A percentile compares a stretch with the other conserved stretches of the same genome.
phyloP scores from a whole-genome alignment of 2,113 vertebrate genomes.

The Hippocampus comes region DNA sequence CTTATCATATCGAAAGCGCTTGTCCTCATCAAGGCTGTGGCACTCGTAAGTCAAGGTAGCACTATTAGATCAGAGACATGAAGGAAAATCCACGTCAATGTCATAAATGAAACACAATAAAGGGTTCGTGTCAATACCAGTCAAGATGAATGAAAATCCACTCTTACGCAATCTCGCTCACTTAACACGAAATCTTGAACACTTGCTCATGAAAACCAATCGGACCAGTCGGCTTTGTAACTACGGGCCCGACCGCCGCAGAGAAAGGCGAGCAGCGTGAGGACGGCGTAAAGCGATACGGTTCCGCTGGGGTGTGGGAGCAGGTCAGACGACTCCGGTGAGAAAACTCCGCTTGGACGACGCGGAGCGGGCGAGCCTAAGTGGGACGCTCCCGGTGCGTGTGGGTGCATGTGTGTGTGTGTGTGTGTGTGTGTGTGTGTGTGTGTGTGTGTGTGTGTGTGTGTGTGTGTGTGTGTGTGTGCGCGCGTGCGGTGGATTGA shows the following conservation, averaged over 20 bases:
- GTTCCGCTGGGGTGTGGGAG: slow-evolving; percentile 39
- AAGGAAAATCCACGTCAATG: too few relatives aligned
- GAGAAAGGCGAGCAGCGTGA: slow-evolving; percentile 24
- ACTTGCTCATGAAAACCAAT: background rate
- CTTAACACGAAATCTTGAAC: too few relatives aligned
- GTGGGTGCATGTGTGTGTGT: slow-evolving; percentile 25
- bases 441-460: slow-evolving; percentile 32
- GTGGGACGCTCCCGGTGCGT: slow-evolving; percentile 6
- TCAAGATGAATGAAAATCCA: too few relatives aligned
- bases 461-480: slow-evolving; percentile 31
- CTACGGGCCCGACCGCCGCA: slow-evolving; percentile 6
- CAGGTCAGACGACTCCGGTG: slow-evolving; percentile 33
- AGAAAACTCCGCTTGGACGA: slow-evolving; percentile 26
- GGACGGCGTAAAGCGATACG: slow-evolving; percentile 17
- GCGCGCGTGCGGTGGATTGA: slow-evolving; percentile 15
- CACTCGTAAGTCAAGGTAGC: too few relatives aligned
- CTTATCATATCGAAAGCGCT: too few relatives aligned
- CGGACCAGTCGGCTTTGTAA: slow-evolving; percentile 23
- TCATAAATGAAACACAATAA: too few relatives aligned
- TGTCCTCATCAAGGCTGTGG: too few relatives aligned
- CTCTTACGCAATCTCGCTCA: too few relatives aligned
- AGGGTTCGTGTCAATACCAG: too few relatives aligned
- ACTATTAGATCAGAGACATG: too few relatives aligned
- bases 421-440: slow-evolving; percentile 28
- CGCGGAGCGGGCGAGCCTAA: slow-evolving; percentile 13